Percentiles rank a stretch among this genome's conserved stretches.
Conservation (phyloP, 1,140 invertebrate genomes). For the Cyclargus thomasi region DNA sequence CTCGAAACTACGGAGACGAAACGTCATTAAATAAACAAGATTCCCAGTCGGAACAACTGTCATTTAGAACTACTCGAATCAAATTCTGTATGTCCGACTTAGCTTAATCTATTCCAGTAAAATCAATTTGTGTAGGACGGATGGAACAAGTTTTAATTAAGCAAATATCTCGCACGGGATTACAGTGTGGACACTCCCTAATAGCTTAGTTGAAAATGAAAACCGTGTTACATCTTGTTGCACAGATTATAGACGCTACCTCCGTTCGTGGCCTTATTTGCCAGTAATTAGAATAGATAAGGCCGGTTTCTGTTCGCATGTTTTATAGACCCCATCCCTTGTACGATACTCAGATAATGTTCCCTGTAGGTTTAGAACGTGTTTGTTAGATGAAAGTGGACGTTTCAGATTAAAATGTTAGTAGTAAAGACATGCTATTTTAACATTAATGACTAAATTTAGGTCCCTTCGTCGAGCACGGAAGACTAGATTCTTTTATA, state of each 20-base stretch:
- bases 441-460: not conserved
- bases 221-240: constrained; percentile 32
- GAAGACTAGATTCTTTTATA: too few relatives aligned
- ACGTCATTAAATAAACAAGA: not conserved
- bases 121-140: constrained; percentile 36
- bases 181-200: constrained; percentile 54
- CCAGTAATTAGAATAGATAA: constrained; percentile 20
- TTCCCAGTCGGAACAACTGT: not conserved
- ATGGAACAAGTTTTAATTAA: constrained; percentile 63
- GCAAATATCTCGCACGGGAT: constrained; percentile 54
- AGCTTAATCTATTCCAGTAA: constrained; percentile 30
- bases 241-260: constrained; percentile 24
- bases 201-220: constrained; percentile 53
- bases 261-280: constrained; percentile 23
- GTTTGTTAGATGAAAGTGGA: not conserved
- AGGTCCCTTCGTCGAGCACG: too few relatives aligned
- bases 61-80: not conserved
- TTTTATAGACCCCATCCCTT: constrained; percentile 6
- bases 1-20: not conserved
- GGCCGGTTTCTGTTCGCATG: not conserved
- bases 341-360: not conserved
- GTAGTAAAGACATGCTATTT: not conserved
- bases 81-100: not conserved
- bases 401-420: not conserved
- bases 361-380: not conserved